Evolutionary conservation across 2,113 vertebrate genomes (phyloP).

Genomic region (Percina caprodes): DNA sequence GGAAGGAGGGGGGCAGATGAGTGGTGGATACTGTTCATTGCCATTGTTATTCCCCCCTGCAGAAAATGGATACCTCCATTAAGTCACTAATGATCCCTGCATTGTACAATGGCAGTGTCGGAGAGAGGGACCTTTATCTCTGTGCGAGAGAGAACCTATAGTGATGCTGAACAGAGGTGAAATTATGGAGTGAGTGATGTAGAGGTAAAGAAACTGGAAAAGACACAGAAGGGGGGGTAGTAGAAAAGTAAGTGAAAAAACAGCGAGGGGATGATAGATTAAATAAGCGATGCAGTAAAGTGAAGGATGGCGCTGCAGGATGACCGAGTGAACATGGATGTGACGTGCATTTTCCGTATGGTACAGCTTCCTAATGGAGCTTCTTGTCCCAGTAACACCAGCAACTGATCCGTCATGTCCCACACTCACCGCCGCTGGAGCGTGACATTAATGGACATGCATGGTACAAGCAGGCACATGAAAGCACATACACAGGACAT

Average conservation of each 20-base stretch:
- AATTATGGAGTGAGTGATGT: slow-evolving; percentile 72
- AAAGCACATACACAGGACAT: slow-evolving; percentile 10
- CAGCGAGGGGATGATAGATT: slow-evolving; percentile 33
- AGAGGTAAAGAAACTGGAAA: slow-evolving; percentile 45
- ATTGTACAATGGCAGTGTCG: slow-evolving; percentile 56
- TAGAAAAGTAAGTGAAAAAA: slow-evolving; percentile 40
- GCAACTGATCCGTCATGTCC: slow-evolving; percentile 36
- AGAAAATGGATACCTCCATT: slow-evolving; percentile 79
- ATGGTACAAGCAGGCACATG: slow-evolving; percentile 14
- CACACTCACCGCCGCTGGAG: slow-evolving; percentile 25
- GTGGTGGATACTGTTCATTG: slow-evolving; percentile 70
- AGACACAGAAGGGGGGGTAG: slow-evolving; percentile 37
- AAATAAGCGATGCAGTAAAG: slow-evolving; percentile 29
- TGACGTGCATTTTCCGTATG: slow-evolving; percentile 44
- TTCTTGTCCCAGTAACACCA: background rate
- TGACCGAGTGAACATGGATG: slow-evolving; percentile 35
- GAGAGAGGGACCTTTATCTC: slow-evolving; percentile 57
- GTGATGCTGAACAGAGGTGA: slow-evolving; percentile 59
- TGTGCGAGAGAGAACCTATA: slow-evolving; percentile 44
- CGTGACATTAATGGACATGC: slow-evolving; percentile 56
- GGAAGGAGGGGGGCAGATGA: slow-evolving; percentile 36
- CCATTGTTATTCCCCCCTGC: slow-evolving; percentile 71
- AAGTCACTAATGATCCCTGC: slow-evolving; percentile 79
- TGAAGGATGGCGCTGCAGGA: slow-evolving; percentile 40
- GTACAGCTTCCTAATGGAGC: slow-evolving; percentile 13